A percentile compares a stretch with the other conserved stretches of the same genome.
Conservation (phyloP, 1,140 invertebrate species). For the Drosophila arawakana region DNA sequence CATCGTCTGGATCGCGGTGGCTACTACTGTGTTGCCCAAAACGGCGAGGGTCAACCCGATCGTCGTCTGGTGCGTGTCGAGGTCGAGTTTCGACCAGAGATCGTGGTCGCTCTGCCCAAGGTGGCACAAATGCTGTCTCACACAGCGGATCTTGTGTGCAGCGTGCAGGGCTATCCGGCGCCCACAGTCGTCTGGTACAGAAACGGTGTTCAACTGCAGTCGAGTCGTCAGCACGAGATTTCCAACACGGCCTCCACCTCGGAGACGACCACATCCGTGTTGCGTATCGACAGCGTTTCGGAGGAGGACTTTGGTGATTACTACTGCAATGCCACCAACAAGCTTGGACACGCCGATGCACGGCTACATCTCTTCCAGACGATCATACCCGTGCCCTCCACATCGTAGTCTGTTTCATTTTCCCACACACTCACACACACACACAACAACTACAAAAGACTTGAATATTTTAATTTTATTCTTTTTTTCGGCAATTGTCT, state of each 20-base stretch:
- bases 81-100: conserved; percentile 92
- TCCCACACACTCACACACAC: conserved; percentile 40
- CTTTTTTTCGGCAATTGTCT: conserved; percentile 68
- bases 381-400: conserved; percentile 71
- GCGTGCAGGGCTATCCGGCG: conserved; percentile 92
- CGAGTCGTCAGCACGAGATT: conserved; percentile 91
- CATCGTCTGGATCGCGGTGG: conserved; percentile 92
- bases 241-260: conserved; percentile 91
- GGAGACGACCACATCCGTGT: conserved; percentile 91
- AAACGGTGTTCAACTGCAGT: conserved; percentile 88
- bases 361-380: conserved; percentile 88
- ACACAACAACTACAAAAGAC: conserved; percentile 47
- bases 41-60: conserved; percentile 91
- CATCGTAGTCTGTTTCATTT: conserved; percentile 32
- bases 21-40: conserved; percentile 95
- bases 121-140: conserved; percentile 91
- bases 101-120: conserved; percentile 89
- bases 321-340: conserved; percentile 91
- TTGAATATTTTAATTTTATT: conserved; percentile 43
- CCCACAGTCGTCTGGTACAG: conserved; percentile 92
- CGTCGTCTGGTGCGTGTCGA: conserved; percentile 91
- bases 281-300: conserved; percentile 91
- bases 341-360: conserved; percentile 88
- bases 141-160: conserved; percentile 92
- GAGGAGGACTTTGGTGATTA: conserved; percentile 92